Evolutionary conservation across 2,888 invertebrate genomes (phyloP).

Genomic region (Salpingus planirostris): DNA sequence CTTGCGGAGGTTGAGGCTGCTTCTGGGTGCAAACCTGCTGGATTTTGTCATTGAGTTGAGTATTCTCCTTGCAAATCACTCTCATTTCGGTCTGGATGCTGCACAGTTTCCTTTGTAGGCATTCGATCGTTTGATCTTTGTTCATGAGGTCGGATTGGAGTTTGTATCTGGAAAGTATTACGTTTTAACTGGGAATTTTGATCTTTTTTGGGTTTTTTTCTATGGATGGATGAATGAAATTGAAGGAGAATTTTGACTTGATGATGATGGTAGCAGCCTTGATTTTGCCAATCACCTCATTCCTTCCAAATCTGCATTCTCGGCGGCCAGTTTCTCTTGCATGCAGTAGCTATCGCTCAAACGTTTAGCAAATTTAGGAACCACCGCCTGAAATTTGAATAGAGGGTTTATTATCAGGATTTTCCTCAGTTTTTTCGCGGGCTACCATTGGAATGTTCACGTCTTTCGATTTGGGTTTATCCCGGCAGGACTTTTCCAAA

Average conservation of each 20-base stretch:
- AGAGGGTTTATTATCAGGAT: no score
- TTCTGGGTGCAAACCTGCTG: slow-evolving; percentile 13
- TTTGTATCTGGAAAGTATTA: slow-evolving; percentile 49
- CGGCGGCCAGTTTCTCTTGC: slow-evolving; percentile 58
- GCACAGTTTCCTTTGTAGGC: slow-evolving; percentile 52
- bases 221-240: background rate
- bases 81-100: slow-evolving; percentile 56
- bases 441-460: slow-evolving; percentile 10
- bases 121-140: slow-evolving; percentile 55
- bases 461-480: slow-evolving; percentile 3
- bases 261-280: background rate
- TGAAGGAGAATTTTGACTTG: slow-evolving; percentile 3
- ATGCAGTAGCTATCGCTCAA: slow-evolving; percentile 56
- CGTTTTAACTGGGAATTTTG: slow-evolving; percentile 2
- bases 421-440: background rate
- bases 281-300: slow-evolving; percentile 49
- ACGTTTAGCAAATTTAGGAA: slow-evolving; percentile 44
- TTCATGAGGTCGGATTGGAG: slow-evolving; percentile 55
- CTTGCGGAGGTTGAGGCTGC: slow-evolving; percentile 1
- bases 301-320: slow-evolving; percentile 59
- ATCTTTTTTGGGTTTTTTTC: slow-evolving; percentile 6
- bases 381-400: slow-evolving; percentile 19
- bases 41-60: slow-evolving; percentile 48
- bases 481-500: no score
- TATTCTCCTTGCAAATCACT: slow-evolving; percentile 54